These are phyloP conservation scores for Zophobas atratus DNA, from an alignment of 1,140 invertebrate genomes.

Conservation along the genomic window DNA sequence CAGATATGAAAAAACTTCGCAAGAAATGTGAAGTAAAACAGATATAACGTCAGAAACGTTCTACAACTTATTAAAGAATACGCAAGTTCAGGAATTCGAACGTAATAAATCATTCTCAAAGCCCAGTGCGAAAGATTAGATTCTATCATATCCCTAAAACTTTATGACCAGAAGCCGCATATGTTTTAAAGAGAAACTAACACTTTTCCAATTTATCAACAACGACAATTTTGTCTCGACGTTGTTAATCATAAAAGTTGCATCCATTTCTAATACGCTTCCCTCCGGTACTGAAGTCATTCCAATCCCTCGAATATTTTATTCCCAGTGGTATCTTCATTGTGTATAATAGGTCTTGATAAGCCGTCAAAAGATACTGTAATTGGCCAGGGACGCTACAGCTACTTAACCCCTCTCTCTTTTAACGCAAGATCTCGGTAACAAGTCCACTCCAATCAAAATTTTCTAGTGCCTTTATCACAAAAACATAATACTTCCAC, in stretches of 20 bases:
- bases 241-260: no score
- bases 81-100: not conserved
- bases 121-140: no score
- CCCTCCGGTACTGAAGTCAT: conserved; percentile 4
- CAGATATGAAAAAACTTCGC: not conserved
- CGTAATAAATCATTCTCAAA: not conserved
- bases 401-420: conserved; percentile 13
- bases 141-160: no score
- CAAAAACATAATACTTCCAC: not conserved
- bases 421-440: not conserved
- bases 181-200: no score
- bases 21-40: not conserved
- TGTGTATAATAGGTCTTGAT: conserved; percentile 26
- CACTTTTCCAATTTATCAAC: no score
- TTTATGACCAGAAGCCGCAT: no score
- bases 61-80: not conserved
- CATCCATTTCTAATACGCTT: not conserved
- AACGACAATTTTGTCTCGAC: no score
- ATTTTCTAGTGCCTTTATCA: not conserved
- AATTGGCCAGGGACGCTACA: conserved; percentile 5
- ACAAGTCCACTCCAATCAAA: no score
- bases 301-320: conserved; percentile 1
- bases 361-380: conserved; percentile 16
- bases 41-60: not conserved
- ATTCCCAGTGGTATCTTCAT: conserved; percentile 18